These are phyloP conservation scores for Bimastos eiseni DNA, from an alignment of 2,888 invertebrate genomes.

Conservation along the genomic window DNA sequence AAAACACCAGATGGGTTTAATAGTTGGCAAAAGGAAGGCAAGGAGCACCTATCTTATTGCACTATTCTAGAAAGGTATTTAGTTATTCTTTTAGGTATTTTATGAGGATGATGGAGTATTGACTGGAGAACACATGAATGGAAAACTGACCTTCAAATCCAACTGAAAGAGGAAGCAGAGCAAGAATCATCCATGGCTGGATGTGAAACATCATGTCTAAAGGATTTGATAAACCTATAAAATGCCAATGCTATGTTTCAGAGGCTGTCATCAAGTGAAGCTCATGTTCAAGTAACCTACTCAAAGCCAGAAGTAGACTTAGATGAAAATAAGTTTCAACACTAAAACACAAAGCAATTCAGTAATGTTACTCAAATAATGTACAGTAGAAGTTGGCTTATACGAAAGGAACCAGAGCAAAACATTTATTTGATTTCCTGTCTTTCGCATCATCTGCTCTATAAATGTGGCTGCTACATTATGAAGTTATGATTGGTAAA, in stretches of 20 bases:
- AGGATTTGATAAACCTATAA: slow-evolving; percentile 81
- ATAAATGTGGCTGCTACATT: no score
- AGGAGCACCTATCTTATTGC: not conserved
- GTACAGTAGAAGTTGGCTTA: no score
- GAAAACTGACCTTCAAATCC: slow-evolving; percentile 80
- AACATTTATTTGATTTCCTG: no score
- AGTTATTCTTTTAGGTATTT: not conserved
- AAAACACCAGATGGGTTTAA: not conserved
- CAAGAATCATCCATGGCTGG: slow-evolving; percentile 97
- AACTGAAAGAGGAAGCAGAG: slow-evolving; percentile 82
- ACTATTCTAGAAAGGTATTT: not conserved
- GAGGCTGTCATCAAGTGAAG: not conserved
- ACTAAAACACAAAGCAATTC: no score
- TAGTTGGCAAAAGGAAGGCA: not conserved
- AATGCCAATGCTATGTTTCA: not conserved
- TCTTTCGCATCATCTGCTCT: no score
- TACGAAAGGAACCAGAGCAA: no score
- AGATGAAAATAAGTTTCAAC: no score
- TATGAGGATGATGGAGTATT: not conserved
- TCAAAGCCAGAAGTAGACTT: no score
- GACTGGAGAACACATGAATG: not conserved
- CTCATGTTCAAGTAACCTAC: no score
- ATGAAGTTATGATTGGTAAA: not conserved
- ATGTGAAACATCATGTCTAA: slow-evolving; percentile 98
- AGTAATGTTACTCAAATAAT: no score